Evolutionary conservation across 2,797 vertebrate genomes (phyloP), one percentile per base, ranked within the genome.

Genomic region (Lates japonicus): DNA sequence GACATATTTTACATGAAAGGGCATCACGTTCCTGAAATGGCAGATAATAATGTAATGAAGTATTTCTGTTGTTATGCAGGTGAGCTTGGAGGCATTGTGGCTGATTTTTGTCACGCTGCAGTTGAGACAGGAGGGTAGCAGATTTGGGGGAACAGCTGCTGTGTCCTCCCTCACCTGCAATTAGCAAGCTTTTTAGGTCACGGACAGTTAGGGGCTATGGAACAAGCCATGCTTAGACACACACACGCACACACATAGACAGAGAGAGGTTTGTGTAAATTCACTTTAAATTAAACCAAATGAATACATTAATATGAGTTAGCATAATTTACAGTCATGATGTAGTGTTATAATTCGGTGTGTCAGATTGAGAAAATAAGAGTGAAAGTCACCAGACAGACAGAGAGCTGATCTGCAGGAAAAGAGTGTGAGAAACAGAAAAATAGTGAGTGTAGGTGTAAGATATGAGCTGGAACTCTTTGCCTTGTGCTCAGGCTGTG

Each of bases 161-260:
- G 76, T 70, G 76, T 87, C 79, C 83, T 85, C 77, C 49, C 86
- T 92, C 82, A 91, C 90, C 92, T 93, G 91, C 87, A 91, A 90
- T 91, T 93, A 93, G 85, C 78, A 71, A 74, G 78, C 75, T 92
- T 90, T 91, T 87, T 93, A 89, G 93, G 92, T 93, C 93, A 92
- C 37, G 58, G 83, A 88, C 76, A 75, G 90, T 92, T 94, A 55
- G 87, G 70, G 89, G 89, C 89, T 80, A 89, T 67, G 65, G 84
- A 89, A 84, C 85, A 81, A 64, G 58, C 60, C 63, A 57, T 71
- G 61, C 73, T 71, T 54, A 76, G 44, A 81, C 62, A 83, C n/a
- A 31, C 51, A 59, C 20, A 80, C 63, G 83, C 54, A 69, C 76
- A 76, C 19, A 35, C 12, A 19, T 2, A 44, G 20, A 37, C 35